These are phyloP conservation scores for Ormyrus nitidulus DNA, from an alignment of 2,888 invertebrate genomes.

Conservation along the genomic window DNA sequence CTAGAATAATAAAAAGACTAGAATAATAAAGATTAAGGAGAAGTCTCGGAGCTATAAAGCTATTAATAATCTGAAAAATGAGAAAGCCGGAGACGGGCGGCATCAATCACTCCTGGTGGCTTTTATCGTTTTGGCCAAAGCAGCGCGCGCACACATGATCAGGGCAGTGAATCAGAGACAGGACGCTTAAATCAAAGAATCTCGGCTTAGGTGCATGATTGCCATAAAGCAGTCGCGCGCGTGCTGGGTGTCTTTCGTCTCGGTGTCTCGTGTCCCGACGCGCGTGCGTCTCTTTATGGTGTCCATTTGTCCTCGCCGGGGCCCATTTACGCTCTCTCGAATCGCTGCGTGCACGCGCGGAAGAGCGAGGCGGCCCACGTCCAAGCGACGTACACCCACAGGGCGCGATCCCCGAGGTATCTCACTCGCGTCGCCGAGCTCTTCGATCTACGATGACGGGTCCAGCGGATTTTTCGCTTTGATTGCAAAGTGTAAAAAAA, in stretches of 20 bases:
- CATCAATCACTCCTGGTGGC: background rate
- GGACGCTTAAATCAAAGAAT: slow-evolving; percentile 46
- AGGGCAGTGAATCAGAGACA: slow-evolving; percentile 16
- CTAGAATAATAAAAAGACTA: too few relatives aligned
- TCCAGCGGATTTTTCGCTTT: too few relatives aligned
- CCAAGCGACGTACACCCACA: slow-evolving; percentile 67
- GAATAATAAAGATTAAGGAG: too few relatives aligned
- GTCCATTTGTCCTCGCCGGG: slow-evolving; percentile 64
- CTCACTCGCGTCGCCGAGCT: too few relatives aligned
- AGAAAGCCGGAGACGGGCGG: background rate
- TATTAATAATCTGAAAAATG: slow-evolving; percentile 16
- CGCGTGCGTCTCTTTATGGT: slow-evolving; percentile 61
- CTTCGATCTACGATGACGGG: too few relatives aligned
- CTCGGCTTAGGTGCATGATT: slow-evolving; percentile 20
- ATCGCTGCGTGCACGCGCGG: slow-evolving; percentile 52
- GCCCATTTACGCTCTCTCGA: slow-evolving; percentile 58
- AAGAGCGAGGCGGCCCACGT: slow-evolving; percentile 59
- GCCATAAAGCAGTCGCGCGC: slow-evolving; percentile 36
- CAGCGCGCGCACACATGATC: slow-evolving; percentile 2
- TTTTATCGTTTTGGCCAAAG: too few relatives aligned
- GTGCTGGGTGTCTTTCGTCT: slow-evolving; percentile 31
- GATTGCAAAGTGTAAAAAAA: too few relatives aligned
- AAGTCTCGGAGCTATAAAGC: slow-evolving; percentile 7
- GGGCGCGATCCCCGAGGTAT: too few relatives aligned
- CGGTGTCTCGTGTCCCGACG: background rate